phyloP scores from a whole-genome alignment of 2,888 invertebrate genomes.

The Lagria hirta region DNA sequence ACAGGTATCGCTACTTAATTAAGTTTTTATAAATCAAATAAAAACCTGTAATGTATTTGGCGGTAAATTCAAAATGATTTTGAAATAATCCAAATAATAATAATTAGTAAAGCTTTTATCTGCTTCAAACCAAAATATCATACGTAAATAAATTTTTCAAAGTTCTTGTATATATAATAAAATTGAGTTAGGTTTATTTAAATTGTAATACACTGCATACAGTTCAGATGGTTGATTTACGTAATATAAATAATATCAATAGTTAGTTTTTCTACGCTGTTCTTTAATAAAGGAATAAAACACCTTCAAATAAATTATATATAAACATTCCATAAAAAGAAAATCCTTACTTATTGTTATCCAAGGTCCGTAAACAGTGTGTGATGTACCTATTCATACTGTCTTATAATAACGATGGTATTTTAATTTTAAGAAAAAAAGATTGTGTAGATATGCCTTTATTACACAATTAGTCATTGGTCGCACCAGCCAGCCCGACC shows the following conservation, averaged over 20 bases:
- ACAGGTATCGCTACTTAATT: conserved; percentile 31
- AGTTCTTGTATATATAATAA: conserved; percentile 31
- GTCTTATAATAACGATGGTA: conserved; percentile 12
- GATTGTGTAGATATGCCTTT: conserved; percentile 18
- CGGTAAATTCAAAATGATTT: too few species aligned
- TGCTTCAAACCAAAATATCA: conserved; percentile 19
- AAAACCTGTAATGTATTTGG: too few species aligned
- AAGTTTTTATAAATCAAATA: conserved; percentile 11
- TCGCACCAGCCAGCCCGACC: conserved; percentile 11
- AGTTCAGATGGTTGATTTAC: conserved; percentile 43
- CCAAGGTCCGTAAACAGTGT: conserved; percentile 28
- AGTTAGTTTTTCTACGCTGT: conserved; percentile 43
- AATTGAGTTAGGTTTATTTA: conserved; percentile 26
- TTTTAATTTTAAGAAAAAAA: conserved; percentile 8
- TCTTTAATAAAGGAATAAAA: conserved; percentile 34
- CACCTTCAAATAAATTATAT: conserved; percentile 25
- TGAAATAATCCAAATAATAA: conserved; percentile 6
- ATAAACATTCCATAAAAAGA: conserved; percentile 17
- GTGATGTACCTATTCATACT: conserved; percentile 15
- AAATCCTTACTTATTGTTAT: conserved; percentile 22
- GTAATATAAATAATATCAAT: conserved; percentile 28
- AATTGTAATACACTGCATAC: conserved; percentile 45
- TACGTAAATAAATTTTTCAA: conserved; percentile 17
- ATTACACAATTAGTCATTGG: conserved; percentile 14
- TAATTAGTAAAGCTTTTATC: conserved; percentile 14